Base-by-base conservation (phyloP, 2,113 vertebrate genomes). In the Heloderma charlesbogerti region DNA sequence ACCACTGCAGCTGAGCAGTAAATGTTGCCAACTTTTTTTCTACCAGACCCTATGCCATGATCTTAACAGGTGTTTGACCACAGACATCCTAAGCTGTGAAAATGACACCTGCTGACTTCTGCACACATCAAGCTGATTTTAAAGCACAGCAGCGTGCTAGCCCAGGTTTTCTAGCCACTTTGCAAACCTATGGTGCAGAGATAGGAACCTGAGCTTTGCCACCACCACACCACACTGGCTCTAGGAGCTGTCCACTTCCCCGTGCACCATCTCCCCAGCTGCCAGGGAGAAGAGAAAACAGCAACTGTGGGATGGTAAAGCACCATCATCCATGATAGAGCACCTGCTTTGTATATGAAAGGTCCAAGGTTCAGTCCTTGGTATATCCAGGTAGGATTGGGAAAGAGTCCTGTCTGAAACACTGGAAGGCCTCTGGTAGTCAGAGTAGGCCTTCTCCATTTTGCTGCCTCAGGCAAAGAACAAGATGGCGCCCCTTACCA, bases 1-100 rank as follows among this genome's bases (percentile, higher is more conserved):
- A 22, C 4, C 18, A 34, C 0, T 0, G 77, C 51, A 74, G 20
- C 60, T 43, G n/a, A 87, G 18, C 71, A 75, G 40, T 13, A 37
- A 18, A 40, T 29, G 37, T 63, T 60, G 51, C n/a, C 71, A 77
- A 31, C n/a, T 60, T 48, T 77, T 48, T 25, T 12, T 10, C 8
- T 51, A 34, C 18, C 31, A 51, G 16, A 13, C 25, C 40, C 31
- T 20, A 16, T 48, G 66, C 20, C 34, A 6, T 81, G n/a, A 22
- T 18, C 80, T 88, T 51, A 16, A 85, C 4, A 27, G 10, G 40
- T 43, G 12, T 27, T 69, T 69, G 12, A 22, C 45, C 71, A 48
- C 63, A 40, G 45, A 34, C 43, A 2, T 81, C 82, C 51, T 40
- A 34, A 54, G 78, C 31, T 57, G 6, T 37, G 18, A 51, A 80